Percentiles rank a stretch among this genome's conserved stretches.
These are phyloP conservation scores for Drosophila algonquin DNA, from an alignment of 2,888 invertebrate species.

Conservation along the genomic window DNA sequence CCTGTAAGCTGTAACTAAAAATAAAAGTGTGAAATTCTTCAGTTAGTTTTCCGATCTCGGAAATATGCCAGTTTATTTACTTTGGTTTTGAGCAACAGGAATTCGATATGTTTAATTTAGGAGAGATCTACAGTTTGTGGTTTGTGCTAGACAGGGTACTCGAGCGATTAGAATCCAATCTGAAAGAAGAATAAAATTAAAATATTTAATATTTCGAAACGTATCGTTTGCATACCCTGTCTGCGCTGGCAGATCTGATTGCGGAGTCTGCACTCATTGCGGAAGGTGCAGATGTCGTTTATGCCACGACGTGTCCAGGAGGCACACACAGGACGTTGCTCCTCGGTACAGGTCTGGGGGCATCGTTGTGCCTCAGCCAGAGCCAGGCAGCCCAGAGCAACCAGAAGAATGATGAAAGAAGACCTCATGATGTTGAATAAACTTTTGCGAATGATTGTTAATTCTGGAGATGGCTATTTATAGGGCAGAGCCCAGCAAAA, in stretches of 20 bases:
- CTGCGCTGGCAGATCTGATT: constrained; percentile 18
- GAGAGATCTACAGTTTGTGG: background rate
- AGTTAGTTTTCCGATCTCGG: background rate
- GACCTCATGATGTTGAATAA: constrained; percentile 21
- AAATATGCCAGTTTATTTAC: background rate
- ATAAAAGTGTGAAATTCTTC: constrained; percentile 29
- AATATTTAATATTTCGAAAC: background rate
- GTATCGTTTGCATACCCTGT: constrained; percentile 10
- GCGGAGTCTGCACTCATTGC: constrained; percentile 17
- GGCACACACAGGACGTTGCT: constrained; percentile 21
- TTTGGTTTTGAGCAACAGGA: too few species aligned
- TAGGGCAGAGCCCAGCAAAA: background rate
- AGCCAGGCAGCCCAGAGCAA: constrained; percentile 22
- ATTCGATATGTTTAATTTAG: background rate
- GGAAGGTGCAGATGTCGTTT: constrained; percentile 25
- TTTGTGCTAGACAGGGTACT: background rate
- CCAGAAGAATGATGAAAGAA: constrained; percentile 10
- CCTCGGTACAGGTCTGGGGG: constrained; percentile 12
- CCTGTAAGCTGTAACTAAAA: constrained; percentile 20
- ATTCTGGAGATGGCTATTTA: constrained; percentile 11
- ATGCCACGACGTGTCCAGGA: constrained; percentile 8
- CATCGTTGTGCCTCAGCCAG: constrained; percentile 12
- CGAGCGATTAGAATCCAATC: constrained; percentile 9
- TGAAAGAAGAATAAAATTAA: background rate
- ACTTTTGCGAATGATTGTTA: background rate